Conservation (phyloP, 1,140 invertebrate genomes). For the Amphibalanus amphitrite region DNA sequence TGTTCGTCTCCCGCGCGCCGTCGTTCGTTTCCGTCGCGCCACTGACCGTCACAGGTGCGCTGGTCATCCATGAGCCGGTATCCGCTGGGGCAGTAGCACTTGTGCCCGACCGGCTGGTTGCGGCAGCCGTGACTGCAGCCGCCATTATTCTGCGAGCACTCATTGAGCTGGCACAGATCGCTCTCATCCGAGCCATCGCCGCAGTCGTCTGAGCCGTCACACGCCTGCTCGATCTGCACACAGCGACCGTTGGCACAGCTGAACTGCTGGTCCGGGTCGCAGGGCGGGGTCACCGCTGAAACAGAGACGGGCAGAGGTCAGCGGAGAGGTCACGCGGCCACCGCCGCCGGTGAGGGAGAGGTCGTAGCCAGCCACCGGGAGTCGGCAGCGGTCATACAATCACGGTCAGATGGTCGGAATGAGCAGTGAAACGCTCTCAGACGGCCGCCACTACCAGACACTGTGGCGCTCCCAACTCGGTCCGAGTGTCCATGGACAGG, state of each 20-base stretch:
- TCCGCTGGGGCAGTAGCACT: constrained; percentile 56
- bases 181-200: constrained; percentile 62
- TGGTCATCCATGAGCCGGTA: constrained; percentile 49
- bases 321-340: too few species aligned
- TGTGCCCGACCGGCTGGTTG: constrained; percentile 53
- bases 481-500: too few species aligned
- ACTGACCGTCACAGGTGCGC: constrained; percentile 53
- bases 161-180: constrained; percentile 51
- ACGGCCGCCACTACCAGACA: too few species aligned
- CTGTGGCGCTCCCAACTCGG: too few species aligned
- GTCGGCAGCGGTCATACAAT: too few species aligned
- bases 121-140: constrained; percentile 69
- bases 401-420: too few species aligned
- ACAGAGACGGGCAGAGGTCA: too few species aligned
- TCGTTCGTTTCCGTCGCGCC: background rate
- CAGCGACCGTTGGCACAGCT: constrained; percentile 65
- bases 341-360: too few species aligned
- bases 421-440: too few species aligned
- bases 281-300: constrained; percentile 21
- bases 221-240: constrained; percentile 50
- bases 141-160: constrained; percentile 60
- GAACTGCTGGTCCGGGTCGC: constrained; percentile 54
- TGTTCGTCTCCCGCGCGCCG: too few species aligned
- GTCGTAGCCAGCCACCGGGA: too few species aligned
- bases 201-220: constrained; percentile 62